Evolutionary conservation across 2,113 vertebrate species (phyloP).

Genomic region (Saccopteryx bilineata): DNA sequence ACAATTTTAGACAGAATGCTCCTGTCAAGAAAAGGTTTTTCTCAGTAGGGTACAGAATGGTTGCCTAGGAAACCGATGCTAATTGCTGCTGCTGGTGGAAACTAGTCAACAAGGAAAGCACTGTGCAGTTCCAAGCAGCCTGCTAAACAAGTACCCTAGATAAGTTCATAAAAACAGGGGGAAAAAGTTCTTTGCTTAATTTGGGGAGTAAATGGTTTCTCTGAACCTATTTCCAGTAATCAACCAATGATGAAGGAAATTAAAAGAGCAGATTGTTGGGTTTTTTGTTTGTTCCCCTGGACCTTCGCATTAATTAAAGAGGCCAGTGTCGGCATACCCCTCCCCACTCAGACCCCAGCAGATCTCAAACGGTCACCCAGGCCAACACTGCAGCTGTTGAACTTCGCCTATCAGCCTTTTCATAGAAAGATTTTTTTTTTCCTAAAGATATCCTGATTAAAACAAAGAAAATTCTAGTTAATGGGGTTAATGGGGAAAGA

Average conservation of each 20-base stretch:
- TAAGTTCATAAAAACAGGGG: conserved; percentile 66
- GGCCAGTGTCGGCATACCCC: background rate
- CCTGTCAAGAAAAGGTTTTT: conserved; percentile 85
- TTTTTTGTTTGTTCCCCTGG: conserved; percentile 59
- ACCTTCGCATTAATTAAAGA: conserved; percentile 60
- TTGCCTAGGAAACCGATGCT: conserved; percentile 88
- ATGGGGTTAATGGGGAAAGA: background rate
- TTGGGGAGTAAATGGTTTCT: conserved; percentile 68
- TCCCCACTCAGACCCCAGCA: background rate
- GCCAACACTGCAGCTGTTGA: background rate
- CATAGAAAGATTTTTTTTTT: background rate
- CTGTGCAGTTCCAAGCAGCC: conserved; percentile 72
- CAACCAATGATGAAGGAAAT: conserved; percentile 5
- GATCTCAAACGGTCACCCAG: background rate
- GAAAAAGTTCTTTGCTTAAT: conserved; percentile 66
- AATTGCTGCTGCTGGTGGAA: conserved; percentile 85
- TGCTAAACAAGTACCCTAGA: conserved; percentile 75
- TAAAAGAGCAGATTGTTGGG: conserved; percentile 44
- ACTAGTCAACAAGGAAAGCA: conserved; percentile 84
- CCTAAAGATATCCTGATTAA: background rate
- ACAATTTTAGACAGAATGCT: conserved; percentile 86
- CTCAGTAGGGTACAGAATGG: conserved; percentile 85
- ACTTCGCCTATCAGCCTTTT: background rate
- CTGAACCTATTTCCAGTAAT: conserved; percentile 21
- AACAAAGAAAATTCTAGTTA: background rate